A percentile compares a stretch with the other conserved stretches of the same genome.
Conservation (phyloP, 2,113 vertebrate genomes). For the Syrmaticus mikado region DNA sequence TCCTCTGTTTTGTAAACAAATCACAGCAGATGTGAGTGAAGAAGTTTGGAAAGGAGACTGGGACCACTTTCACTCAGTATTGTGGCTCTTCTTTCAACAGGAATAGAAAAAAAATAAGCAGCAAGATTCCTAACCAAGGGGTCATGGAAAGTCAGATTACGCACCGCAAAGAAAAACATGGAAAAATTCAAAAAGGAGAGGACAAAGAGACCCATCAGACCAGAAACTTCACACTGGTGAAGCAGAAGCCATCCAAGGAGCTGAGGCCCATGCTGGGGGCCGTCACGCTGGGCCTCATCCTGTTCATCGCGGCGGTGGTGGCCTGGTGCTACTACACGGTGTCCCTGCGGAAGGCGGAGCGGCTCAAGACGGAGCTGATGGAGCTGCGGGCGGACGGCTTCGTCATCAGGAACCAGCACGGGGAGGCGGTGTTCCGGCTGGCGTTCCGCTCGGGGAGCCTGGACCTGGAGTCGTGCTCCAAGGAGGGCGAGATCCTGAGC, state of each 20-base stretch:
- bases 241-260: background rate
- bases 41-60: background rate
- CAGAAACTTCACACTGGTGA: background rate
- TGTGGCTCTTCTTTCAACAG: background rate
- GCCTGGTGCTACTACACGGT: constrained; percentile 95
- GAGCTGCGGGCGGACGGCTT: constrained; percentile 92
- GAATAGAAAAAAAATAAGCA: background rate
- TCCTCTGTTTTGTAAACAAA: background rate
- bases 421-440: constrained; percentile 90
- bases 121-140: background rate
- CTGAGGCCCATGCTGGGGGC: constrained; percentile 64
- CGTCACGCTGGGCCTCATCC: constrained; percentile 78
- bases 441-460: constrained; percentile 90
- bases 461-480: constrained; percentile 93
- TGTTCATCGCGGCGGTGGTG: constrained; percentile 86
- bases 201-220: constrained; percentile 68
- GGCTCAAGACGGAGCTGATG: constrained; percentile 87
- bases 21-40: background rate
- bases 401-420: constrained; percentile 90
- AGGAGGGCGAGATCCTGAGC: constrained; percentile 87
- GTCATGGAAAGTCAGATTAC: background rate
- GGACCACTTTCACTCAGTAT: background rate
- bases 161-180: background rate
- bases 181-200: too few relatives aligned
- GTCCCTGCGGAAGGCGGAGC: constrained; percentile 89